Conservation (phyloP, 1,140 invertebrate species). For the Drosophila quadrilineata region DNA sequence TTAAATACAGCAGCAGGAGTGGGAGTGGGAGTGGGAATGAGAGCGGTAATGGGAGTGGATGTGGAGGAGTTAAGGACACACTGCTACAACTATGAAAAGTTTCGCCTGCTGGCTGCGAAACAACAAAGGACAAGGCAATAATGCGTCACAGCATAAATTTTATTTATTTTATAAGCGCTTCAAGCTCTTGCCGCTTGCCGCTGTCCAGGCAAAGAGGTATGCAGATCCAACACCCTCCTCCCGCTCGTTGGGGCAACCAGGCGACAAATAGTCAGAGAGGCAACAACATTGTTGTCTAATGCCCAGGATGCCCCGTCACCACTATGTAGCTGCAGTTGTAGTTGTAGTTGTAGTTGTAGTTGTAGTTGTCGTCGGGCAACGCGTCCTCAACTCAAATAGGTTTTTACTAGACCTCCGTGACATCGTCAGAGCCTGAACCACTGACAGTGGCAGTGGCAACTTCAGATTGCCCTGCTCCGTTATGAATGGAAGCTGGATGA, state of each 20-base stretch:
- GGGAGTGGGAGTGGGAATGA: slow-evolving; percentile 29
- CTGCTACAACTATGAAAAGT: slow-evolving; percentile 10
- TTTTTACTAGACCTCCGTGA: slow-evolving; percentile 64
- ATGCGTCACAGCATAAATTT: slow-evolving; percentile 79
- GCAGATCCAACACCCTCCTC: no score
- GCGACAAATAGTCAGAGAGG: slow-evolving; percentile 46
- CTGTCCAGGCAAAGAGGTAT: slow-evolving; percentile 54
- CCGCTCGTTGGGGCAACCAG: slow-evolving; percentile 7
- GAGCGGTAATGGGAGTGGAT: no score
- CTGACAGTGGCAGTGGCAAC: background rate
- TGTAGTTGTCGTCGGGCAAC: background rate
- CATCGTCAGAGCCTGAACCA: no score
- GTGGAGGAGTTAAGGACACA: no score
- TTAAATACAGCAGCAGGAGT: slow-evolving; percentile 60
- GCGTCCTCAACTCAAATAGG: slow-evolving; percentile 59
- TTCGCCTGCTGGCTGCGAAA: slow-evolving; percentile 17
- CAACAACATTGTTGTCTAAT: slow-evolving; percentile 70
- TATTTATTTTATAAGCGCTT: slow-evolving; percentile 77
- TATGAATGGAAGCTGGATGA: slow-evolving; percentile 43
- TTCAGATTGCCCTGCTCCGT: slow-evolving; percentile 10
- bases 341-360: background rate
- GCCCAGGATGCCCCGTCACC: slow-evolving; percentile 14
- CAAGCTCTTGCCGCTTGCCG: slow-evolving; percentile 57
- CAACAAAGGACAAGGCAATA: slow-evolving; percentile 73
- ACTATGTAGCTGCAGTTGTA: background rate